Evolutionary conservation across 2,113 vertebrate genomes (phyloP), one percentile per base, ranked within the genome.

Genomic region (Crotophaga sulcirostris): DNA sequence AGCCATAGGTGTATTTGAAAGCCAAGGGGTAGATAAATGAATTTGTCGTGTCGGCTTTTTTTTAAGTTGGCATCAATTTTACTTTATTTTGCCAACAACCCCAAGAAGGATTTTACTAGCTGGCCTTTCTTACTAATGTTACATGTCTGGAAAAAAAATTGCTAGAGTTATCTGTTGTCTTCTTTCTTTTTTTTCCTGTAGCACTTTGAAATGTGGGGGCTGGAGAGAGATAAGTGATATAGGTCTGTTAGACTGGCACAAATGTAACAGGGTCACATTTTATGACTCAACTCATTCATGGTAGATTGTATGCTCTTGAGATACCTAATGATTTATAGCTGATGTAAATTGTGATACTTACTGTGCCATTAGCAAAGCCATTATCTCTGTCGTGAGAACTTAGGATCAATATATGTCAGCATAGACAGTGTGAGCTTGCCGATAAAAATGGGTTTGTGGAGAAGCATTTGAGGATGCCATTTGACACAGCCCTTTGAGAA

Each of bases 331-430:
- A 96, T 95, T 96, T 95, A 90, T 91, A 87, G 74, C 63, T 62
- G 80, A 89, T 95, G 90, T 58, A 95, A 95, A 95, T 84, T 67
- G 83, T 83, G 59, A 86, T 80, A 82, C 89, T 96, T 94, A 90
- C 80, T 75, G 70, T 68, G 74, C 70, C 86, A 91, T 96, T 97
- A 96, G 72, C 75, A 94, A 96, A 95, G 62, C 80, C 84, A 83
- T 95, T 96, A 96, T 85, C 58, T 54, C 47, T 81, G 82, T 85
- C 10, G 0, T 74, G 89, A 86, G 84, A 87, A 94, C 29, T 92
- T 63, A 73, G 77, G 69, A 89, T 95, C 95, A 85, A 68, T 89
- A 84, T 9, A n/a, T 58, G 73, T 90, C 96, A 94, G 36, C 69
- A 82, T 70, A 82, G 85, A 75, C 68, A 92, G 84, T 68, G 64